A percentile compares a stretch with the other conserved stretches of the same genome.
phyloP scores from a whole-genome alignment of 2,113 vertebrate species.

The Rhea americana region DNA sequence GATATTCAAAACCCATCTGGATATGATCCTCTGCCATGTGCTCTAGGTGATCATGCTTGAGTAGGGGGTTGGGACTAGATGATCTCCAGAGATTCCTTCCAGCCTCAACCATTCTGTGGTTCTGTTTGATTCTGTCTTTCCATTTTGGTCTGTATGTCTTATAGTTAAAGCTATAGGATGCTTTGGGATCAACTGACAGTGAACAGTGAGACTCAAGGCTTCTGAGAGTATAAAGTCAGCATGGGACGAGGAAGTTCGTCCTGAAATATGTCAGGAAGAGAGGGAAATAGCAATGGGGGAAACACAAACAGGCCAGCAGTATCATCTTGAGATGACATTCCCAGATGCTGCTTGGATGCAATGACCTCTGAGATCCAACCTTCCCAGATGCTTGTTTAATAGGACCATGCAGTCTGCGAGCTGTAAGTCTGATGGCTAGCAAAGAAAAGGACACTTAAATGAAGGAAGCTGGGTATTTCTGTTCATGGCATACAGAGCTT shows the following conservation, averaged over 20 bases:
- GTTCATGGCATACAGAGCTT: not conserved
- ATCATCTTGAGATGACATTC: not conserved
- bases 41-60: no score
- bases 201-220: not conserved
- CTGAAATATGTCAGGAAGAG: not conserved
- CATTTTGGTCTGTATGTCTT: not conserved
- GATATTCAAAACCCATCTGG: no score
- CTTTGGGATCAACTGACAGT: not conserved
- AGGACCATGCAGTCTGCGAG: not conserved
- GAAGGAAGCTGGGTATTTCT: not conserved
- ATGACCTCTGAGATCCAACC: not conserved
- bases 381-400: not conserved
- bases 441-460: not conserved
- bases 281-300: not conserved
- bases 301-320: not conserved
- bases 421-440: not conserved
- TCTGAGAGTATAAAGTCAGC: not conserved
- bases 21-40: no score
- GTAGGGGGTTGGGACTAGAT: no score
- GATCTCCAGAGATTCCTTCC: no score
- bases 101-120: no score
- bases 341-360: not conserved
- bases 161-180: not conserved
- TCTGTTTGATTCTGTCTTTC: not conserved
- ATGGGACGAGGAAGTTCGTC: rapidly evolving